Percentiles rank a stretch among this genome's conserved stretches.
Evolutionary conservation across 2,113 vertebrate species (phyloP).

Genomic region (Uropsilus gracilis): DNA sequence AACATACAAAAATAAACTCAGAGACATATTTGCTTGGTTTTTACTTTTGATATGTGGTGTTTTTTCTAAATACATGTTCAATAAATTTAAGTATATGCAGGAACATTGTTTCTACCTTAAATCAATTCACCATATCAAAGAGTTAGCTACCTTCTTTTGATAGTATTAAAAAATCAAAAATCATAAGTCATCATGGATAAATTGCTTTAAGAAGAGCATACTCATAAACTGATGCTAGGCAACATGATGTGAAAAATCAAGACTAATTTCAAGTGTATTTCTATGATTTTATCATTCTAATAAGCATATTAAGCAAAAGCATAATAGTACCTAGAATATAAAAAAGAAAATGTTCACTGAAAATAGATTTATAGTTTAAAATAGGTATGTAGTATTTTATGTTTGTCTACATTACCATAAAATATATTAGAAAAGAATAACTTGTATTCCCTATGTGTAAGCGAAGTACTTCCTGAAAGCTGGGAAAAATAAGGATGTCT

Average conservation of each 20-base stretch:
- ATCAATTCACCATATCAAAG: background rate
- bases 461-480: background rate
- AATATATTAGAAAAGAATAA: background rate
- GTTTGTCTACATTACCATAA: background rate
- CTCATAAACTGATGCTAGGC: background rate
- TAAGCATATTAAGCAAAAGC: background rate
- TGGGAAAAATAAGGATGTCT: background rate
- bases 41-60: background rate
- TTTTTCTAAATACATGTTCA: background rate
- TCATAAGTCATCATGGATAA: background rate
- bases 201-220: background rate
- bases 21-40: background rate
- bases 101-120: background rate
- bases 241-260: background rate
- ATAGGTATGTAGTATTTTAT: background rate
- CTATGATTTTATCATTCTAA: background rate
- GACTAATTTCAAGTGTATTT: background rate
- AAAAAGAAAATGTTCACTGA: background rate
- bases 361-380: background rate
- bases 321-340: background rate
- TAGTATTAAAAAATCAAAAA: background rate
- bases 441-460: background rate
- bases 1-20: background rate
- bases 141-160: background rate
- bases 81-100: background rate